Evolutionary conservation across 2,888 invertebrate species (phyloP).

Genomic region (Mesochorus sp.): DNA sequence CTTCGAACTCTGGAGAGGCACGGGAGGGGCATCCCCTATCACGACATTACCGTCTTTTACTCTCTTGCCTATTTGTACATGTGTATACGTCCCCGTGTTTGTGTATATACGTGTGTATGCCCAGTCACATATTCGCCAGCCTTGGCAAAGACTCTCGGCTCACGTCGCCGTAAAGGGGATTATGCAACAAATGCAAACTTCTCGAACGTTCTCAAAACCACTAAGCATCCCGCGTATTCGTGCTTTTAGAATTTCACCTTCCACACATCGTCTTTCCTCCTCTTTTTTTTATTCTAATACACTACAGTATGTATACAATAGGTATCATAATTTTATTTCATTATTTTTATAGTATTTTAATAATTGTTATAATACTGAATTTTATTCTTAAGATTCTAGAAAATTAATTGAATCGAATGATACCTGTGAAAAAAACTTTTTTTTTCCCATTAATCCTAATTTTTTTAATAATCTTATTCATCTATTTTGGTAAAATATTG

Average conservation of each 20-base stretch:
- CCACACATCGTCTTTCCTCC: constrained; percentile 4
- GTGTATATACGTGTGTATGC: constrained; percentile 11
- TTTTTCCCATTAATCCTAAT: too few species aligned
- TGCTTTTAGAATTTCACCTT: constrained; percentile 38
- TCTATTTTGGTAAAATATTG: neutral
- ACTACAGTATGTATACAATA: neutral
- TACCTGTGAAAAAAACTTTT: too few species aligned
- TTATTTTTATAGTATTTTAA: neutral
- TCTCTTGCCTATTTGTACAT: constrained; percentile 18
- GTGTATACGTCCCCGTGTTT: neutral
- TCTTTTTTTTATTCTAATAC: neutral
- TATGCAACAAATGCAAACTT: constrained; percentile 68
- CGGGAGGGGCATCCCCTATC: constrained; percentile 23
- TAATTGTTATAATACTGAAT: too few species aligned
- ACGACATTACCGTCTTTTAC: constrained; percentile 60
- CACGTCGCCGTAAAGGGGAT: constrained; percentile 66
- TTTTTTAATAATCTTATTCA: too few species aligned
- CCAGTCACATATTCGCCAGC: constrained; percentile 41
- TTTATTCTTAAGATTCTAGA: too few species aligned
- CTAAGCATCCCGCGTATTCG: constrained; percentile 56
- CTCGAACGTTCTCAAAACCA: constrained; percentile 65
- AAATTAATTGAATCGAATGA: too few species aligned
- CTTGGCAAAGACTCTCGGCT: constrained; percentile 51
- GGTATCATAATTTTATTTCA: neutral
- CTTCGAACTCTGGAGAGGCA: constrained; percentile 51